phyloP scores from a whole-genome alignment of 2,797 vertebrate species.

The Manis pentadactyla region DNA sequence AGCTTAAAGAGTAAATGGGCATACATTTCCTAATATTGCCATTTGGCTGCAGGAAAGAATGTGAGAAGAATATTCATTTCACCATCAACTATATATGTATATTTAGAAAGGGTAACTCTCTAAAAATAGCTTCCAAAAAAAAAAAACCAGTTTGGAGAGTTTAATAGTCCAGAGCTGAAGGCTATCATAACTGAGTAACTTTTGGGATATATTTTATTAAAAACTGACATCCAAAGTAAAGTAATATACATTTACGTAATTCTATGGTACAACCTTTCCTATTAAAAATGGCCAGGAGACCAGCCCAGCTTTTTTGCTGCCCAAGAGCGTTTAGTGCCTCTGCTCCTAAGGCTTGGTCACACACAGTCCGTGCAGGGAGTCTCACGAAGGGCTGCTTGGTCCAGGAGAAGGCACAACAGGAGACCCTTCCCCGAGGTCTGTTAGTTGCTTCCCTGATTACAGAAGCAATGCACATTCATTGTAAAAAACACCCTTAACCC shows the following conservation, averaged over 20 bases:
- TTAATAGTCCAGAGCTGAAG: background rate
- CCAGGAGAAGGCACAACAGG: background rate
- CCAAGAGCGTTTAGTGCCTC: background rate
- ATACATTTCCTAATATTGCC: background rate
- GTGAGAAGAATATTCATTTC: background rate
- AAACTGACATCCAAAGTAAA: constrained; percentile 32
- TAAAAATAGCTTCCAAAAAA: background rate
- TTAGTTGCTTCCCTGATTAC: background rate
- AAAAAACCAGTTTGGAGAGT: background rate
- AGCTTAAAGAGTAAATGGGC: constrained; percentile 15
- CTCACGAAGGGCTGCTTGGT: background rate
- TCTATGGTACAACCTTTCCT: background rate
- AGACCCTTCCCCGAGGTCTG: background rate
- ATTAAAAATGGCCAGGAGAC: background rate
- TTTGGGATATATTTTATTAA: background rate
- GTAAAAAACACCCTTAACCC: background rate
- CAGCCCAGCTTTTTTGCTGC: background rate
- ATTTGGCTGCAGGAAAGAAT: constrained; percentile 9
- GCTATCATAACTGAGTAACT: background rate
- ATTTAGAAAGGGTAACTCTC: constrained; percentile 3
- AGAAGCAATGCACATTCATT: background rate
- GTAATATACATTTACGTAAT: background rate
- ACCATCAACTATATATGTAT: background rate
- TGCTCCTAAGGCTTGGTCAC: background rate
- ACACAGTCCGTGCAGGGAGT: background rate